These are phyloP conservation scores for Drosophila crucigera DNA, from an alignment of 2,888 invertebrate species.

Conservation along the genomic window DNA sequence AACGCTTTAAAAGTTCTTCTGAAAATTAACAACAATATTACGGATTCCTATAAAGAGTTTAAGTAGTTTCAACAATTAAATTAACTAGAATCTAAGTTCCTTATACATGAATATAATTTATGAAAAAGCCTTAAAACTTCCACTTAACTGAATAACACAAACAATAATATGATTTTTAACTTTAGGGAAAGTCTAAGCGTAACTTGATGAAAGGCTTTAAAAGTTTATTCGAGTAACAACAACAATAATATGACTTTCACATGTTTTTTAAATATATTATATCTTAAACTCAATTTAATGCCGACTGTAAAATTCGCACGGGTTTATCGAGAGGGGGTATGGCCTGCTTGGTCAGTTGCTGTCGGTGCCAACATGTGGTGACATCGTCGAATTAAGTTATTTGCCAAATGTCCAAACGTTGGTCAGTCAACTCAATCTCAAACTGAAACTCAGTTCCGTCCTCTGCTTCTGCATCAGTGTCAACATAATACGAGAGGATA, in stretches of 20 bases:
- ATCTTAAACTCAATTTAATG: neutral
- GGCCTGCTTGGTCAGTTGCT: conserved; percentile 12
- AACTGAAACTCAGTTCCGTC: neutral
- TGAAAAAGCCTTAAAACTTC: neutral
- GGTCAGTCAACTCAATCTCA: conserved; percentile 35
- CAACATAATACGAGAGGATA: conserved; percentile 5
- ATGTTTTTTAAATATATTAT: neutral
- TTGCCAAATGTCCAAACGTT: conserved; percentile 72
- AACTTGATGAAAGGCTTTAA: neutral
- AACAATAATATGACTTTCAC: neutral
- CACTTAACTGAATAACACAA: neutral
- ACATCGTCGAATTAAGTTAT: conserved; percentile 77
- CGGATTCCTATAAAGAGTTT: neutral
- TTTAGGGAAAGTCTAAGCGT: neutral
- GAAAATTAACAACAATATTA: neutral
- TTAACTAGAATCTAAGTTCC: neutral
- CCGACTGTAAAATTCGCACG: neutral
- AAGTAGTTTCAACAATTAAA: neutral
- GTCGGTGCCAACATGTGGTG: conserved; percentile 69
- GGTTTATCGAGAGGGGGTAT: too few species aligned
- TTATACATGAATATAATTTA: too few species aligned
- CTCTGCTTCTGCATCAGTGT: neutral
- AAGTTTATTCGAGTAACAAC: neutral
- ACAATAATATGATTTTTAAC: neutral
- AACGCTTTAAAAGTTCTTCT: neutral